These are phyloP conservation scores for Acanthopleura granulata DNA, from an alignment of 2,888 invertebrate species.

Conservation along the genomic window DNA sequence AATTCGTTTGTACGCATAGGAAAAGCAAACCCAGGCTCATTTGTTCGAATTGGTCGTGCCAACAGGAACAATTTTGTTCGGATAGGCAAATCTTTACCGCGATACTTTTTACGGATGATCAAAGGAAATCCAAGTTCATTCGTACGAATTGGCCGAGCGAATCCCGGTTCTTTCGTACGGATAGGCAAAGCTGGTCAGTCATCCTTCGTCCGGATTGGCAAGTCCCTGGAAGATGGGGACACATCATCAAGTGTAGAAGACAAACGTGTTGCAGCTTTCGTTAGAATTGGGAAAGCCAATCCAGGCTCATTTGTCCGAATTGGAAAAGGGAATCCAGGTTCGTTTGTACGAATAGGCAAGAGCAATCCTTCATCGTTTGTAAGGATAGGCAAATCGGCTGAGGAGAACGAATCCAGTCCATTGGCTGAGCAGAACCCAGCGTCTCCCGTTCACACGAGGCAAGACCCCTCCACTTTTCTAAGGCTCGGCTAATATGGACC, in stretches of 20 bases:
- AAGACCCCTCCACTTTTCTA: not conserved
- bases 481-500: not conserved
- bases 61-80: not conserved
- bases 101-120: constrained; percentile 16
- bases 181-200: constrained; percentile 3
- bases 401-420: not conserved
- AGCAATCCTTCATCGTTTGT: not conserved
- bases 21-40: not conserved
- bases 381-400: not conserved
- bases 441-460: not conserved
- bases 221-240: not conserved
- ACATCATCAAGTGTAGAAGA: not conserved
- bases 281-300: not conserved
- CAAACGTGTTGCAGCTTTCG: not conserved
- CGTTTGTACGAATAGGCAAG: constrained; percentile 16
- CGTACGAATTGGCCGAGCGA: constrained; percentile 3
- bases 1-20: constrained; percentile 4
- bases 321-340: not conserved
- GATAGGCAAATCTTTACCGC: constrained; percentile 12
- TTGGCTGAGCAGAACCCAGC: not conserved
- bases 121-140: constrained; percentile 16
- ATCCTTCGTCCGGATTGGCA: not conserved
- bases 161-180: constrained; percentile 10
- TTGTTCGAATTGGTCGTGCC: constrained; percentile 2
- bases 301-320: constrained; percentile 10